Base-by-base conservation (phyloP, 2,113 vertebrate species). In the Diphyllodes magnificus region DNA sequence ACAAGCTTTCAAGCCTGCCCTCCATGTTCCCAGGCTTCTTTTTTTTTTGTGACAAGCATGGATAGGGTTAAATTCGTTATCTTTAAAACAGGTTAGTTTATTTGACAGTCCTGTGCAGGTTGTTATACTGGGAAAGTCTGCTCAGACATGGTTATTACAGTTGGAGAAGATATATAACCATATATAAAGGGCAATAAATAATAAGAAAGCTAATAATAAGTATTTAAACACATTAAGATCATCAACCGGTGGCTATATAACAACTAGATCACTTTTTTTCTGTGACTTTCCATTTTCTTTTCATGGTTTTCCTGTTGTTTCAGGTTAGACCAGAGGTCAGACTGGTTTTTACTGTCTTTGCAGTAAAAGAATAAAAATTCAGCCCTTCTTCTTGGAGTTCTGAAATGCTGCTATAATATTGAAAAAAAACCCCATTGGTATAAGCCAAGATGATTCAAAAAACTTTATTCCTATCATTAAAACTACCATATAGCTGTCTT, bases 341-440 rank as follows among this genome's bases (percentile, higher is more conserved):
- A 18, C 17, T 49, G 15, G 15, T 76, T 81, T 76, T 53, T 54
- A 49, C 24, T n/a, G 6, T 59, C 14, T 35, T 72, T 70, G 9
- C 17, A 45, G 7, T 45, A 47, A 37, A 10, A 65, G n/a, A 56
- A 8, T 50, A 65, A 53, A 19, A 57, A 45, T 15, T 73, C 54
- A 51, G 5, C 37, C 25, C 31, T 85, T 17, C 33, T 84, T 15
- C 13, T 13, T 64, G 27, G 79, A 93, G 22, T 30, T n/a, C 20
- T n/a, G 11, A 69, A 33, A 53, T 45, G 35, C 31, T 70, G 14
- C 28, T 66, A 3, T 28, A 54, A 11, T 33, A 45, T 15, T 80
- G 17, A 27, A 81, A 69, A 65, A 69, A 10, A 9, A 1, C 1
- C 3, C 4, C 5, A 25, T 24, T 6, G 7, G 7, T 35, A 5